These are phyloP conservation scores for Drosophila jambulina DNA, from an alignment of 1,140 invertebrate genomes.

Conservation along the genomic window DNA sequence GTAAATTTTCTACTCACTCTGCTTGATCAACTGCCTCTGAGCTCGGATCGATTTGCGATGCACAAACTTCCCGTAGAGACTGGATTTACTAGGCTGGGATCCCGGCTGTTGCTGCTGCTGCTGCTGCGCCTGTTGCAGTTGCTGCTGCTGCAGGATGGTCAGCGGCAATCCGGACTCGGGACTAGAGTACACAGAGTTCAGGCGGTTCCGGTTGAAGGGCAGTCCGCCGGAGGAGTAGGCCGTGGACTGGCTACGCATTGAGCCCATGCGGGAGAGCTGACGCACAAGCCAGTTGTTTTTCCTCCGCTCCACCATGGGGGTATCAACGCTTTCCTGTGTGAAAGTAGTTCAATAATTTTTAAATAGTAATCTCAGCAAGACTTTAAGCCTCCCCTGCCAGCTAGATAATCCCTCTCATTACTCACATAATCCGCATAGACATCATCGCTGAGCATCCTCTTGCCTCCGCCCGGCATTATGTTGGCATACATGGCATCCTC, in stretches of 20 bases:
- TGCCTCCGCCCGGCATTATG: slow-evolving; percentile 85
- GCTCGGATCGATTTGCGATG: slow-evolving; percentile 91
- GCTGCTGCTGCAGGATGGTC: slow-evolving; percentile 80
- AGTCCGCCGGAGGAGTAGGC: slow-evolving; percentile 93
- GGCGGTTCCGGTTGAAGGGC: slow-evolving; percentile 89
- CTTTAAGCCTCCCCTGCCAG: no score
- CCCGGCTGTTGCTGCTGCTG: slow-evolving; percentile 76
- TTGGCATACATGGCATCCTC: slow-evolving; percentile 93
- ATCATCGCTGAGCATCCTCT: slow-evolving; percentile 89
- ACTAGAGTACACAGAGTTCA: slow-evolving; percentile 91
- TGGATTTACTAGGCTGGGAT: slow-evolving; percentile 87
- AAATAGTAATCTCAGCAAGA: neutral
- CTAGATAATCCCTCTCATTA: slow-evolving; percentile 47
- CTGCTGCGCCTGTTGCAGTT: slow-evolving; percentile 56
- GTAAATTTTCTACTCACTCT: slow-evolving; percentile 85
- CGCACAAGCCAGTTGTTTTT: slow-evolving; percentile 95
- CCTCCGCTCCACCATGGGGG: slow-evolving; percentile 92
- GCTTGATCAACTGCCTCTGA: slow-evolving; percentile 88
- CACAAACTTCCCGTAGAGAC: slow-evolving; percentile 92
- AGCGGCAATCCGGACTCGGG: slow-evolving; percentile 88
- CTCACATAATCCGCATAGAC: slow-evolving; percentile 94
- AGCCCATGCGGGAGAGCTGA: slow-evolving; percentile 93
- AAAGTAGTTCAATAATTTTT: neutral
- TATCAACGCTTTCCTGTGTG: slow-evolving; percentile 93
- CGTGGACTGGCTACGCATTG: slow-evolving; percentile 92